A percentile compares a stretch with the other conserved stretches of the same genome.
Evolutionary conservation across 1,140 invertebrate species (phyloP).

Genomic region (Hydropsyche tenuis): DNA sequence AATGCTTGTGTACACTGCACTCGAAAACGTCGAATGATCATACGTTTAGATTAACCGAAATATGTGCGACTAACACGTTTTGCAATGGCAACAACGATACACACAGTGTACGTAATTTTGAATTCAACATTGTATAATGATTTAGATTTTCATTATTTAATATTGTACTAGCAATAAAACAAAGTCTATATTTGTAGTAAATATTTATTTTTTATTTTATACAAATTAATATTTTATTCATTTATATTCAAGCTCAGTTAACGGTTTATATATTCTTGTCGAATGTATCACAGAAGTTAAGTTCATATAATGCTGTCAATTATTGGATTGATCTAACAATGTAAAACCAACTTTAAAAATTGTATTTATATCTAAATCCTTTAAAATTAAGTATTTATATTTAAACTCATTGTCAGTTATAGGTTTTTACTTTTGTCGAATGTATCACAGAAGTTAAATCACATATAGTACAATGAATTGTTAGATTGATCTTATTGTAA

Average conservation of each 20-base stretch:
- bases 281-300: neutral
- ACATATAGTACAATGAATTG: too few species aligned
- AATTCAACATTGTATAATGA: neutral
- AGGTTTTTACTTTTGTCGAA: neutral
- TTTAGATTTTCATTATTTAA: neutral
- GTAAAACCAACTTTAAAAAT: too few species aligned
- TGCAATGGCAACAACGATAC: neutral
- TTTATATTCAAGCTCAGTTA: too few species aligned
- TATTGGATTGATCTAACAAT: too few species aligned
- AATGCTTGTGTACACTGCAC: conserved; percentile 26
- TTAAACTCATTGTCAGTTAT: too few species aligned
- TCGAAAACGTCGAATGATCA: conserved; percentile 23
- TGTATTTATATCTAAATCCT: too few species aligned
- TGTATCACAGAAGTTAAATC: too few species aligned
- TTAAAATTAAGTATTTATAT: too few species aligned
- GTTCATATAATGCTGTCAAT: too few species aligned
- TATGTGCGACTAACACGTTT: neutral
- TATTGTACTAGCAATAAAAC: too few species aligned
- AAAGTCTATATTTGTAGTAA: neutral
- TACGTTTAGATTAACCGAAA: conserved; percentile 21
- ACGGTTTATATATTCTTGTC: neutral
- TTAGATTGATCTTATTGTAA: too few species aligned
- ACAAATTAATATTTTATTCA: neutral
- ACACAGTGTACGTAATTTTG: neutral
- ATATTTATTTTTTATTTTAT: neutral